Evolutionary conservation across 1,140 invertebrate genomes (phyloP), one percentile per base, ranked within the genome.

Genomic region (Drosophila nannoptera): DNA sequence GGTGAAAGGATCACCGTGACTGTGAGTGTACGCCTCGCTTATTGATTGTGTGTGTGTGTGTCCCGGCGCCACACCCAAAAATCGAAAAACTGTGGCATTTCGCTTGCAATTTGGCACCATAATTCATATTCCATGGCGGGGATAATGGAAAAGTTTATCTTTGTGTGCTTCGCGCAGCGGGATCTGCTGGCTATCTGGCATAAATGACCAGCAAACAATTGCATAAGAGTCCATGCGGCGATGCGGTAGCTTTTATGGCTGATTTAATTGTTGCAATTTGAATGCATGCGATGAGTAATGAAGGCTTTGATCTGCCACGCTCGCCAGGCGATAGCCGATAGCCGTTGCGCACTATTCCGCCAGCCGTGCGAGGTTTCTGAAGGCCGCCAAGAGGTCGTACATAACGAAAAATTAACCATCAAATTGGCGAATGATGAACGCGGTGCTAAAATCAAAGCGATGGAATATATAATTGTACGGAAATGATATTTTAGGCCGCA

Each of bases 231-330:
- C 48, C 35, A 53, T 38, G 52, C 32, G 62, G 77, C 63, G 77
- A 80, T 69, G 77, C 77, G 77, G 77, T 73, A 77, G 77, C 73
- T 67, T 48, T 81, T 63, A 59, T 56, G 60, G 46, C 54, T 52
- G 46, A 56, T 60, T 66, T 80, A 80, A 80, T 80, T 81, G 77
- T 80, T 69, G 77, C 77, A 48, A 73, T 81, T 81, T 80, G 42
- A 80, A 73, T 80, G 69, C 61, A 73, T 54, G 68, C 60, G 56
- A 59, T 73, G 46, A 58, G 68, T 69, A 65, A 70, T 59, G 38
- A 45, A 14, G 36, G 54, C 49, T 49, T 35, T 56, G 36, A 65
- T 56, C 31, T 40, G 48, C 53, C 16, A 53, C 62, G 48, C 40
- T 64, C 32, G 38, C 52, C 52, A 50, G 52, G 52, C 56, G 48